A percentile compares a stretch with the other conserved stretches of the same genome.
Evolutionary conservation across 1,140 invertebrate genomes (phyloP).

Genomic region (Trachymyrmex cornetzi): DNA sequence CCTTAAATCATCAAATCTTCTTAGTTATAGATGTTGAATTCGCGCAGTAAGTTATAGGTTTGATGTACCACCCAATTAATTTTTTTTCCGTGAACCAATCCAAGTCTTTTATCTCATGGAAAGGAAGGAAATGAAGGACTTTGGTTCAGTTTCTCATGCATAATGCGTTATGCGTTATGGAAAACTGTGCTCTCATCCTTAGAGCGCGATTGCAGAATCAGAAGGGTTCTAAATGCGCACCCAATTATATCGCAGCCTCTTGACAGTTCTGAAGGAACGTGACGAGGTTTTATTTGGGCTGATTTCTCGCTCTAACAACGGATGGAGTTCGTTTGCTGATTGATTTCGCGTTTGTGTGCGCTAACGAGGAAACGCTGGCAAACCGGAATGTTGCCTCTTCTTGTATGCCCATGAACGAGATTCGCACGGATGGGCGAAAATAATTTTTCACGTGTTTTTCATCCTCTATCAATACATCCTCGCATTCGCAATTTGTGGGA

Average conservation of each 20-base stretch:
- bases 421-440: not conserved
- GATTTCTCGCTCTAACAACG: not conserved
- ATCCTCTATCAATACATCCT: not conserved
- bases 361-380: constrained; percentile 43
- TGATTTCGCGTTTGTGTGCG: constrained; percentile 40
- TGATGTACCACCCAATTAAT: too few species aligned
- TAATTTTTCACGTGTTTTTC: constrained; percentile 22
- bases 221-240: too few species aligned
- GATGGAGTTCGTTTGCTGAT: constrained; percentile 51
- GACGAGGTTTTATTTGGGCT: constrained; percentile 2
- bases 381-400: not conserved
- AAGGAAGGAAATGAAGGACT: too few species aligned
- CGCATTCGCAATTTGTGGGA: not conserved
- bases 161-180: too few species aligned
- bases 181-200: too few species aligned
- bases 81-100: too few species aligned
- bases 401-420: not conserved
- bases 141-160: too few species aligned
- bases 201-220: not conserved
- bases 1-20: too few species aligned
- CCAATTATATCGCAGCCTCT: not conserved
- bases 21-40: too few species aligned
- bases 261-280: not conserved
- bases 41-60: too few species aligned
- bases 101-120: too few species aligned